Percentiles rank a stretch among this genome's conserved stretches.
These are phyloP conservation scores for Microcaecilia unicolor DNA, from an alignment of 2,797 vertebrate genomes.

Conservation along the genomic window DNA sequence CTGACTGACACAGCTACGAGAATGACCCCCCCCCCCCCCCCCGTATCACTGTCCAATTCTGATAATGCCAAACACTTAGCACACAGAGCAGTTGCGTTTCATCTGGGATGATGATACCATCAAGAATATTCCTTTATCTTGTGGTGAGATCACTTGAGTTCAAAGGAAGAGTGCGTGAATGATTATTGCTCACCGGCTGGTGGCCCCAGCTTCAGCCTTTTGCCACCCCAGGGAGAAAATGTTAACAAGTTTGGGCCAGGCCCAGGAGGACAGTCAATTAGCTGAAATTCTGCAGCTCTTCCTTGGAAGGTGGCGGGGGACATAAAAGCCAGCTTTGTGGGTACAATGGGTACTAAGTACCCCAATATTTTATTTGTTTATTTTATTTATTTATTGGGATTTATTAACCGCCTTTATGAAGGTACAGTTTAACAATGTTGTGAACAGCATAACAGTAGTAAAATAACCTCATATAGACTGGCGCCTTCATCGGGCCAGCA, in stretches of 20 bases:
- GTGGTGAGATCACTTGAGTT: slow-evolving; percentile 32
- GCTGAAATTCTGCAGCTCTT: slow-evolving; percentile 51
- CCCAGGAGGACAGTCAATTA: too few relatives aligned
- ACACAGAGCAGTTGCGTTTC: slow-evolving; percentile 24
- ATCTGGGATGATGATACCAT: slow-evolving; percentile 23
- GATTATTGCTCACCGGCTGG: slow-evolving; percentile 38
- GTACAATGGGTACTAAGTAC: too few relatives aligned
- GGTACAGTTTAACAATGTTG: too few relatives aligned
- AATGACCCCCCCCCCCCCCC: too few relatives aligned
- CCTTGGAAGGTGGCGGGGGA: slow-evolving; percentile 9
- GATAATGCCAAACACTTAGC: too few relatives aligned
- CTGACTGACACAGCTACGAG: neutral
- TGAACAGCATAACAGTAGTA: too few relatives aligned
- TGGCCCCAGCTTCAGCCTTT: slow-evolving; percentile 36
- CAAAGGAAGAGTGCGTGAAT: slow-evolving; percentile 31
- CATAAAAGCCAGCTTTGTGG: too few relatives aligned
- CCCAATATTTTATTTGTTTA: too few relatives aligned
- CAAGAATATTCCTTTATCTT: slow-evolving; percentile 41
- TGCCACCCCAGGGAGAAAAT: slow-evolving; percentile 40
- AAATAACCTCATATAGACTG: too few relatives aligned
- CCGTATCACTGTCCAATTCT: neutral
- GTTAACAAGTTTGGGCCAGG: slow-evolving; percentile 56
- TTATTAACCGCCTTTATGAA: too few relatives aligned
- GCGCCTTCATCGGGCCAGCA: too few relatives aligned
- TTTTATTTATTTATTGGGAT: too few relatives aligned